Conservation (phyloP, 2,797 vertebrate genomes). For the Anolis apletophallus region DNA sequence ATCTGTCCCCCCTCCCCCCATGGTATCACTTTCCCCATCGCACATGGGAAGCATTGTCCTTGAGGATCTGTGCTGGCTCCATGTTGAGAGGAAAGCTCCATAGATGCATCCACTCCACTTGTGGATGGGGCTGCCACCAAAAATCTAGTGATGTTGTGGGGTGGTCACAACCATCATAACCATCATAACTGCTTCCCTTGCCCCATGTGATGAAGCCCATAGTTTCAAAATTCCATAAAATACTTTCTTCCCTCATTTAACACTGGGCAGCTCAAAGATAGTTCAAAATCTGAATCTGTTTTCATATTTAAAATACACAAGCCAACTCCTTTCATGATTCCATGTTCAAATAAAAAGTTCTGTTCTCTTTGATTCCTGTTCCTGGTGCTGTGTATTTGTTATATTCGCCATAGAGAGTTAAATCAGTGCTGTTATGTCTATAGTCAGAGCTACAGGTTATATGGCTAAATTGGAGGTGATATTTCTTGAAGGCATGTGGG, state of each 20-base stretch:
- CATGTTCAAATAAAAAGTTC: constrained; percentile 31
- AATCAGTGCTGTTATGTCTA: constrained; percentile 16
- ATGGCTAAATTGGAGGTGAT: background rate
- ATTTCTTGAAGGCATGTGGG: background rate
- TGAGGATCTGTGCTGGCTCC: too few relatives aligned
- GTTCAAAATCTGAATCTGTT: constrained; percentile 34
- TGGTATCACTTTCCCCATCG: too few relatives aligned
- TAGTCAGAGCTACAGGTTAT: constrained; percentile 17
- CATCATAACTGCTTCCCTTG: too few relatives aligned
- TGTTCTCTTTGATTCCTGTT: constrained; percentile 38
- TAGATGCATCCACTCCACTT: too few relatives aligned
- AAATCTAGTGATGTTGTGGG: too few relatives aligned
- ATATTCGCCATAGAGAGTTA: constrained; percentile 18
- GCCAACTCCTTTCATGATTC: constrained; percentile 45
- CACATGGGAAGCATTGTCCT: too few relatives aligned
- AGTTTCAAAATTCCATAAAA: background rate
- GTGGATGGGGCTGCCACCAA: too few relatives aligned
- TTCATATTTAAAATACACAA: constrained; percentile 40
- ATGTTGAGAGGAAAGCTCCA: too few relatives aligned
- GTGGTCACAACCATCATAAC: too few relatives aligned
- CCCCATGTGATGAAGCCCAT: too few relatives aligned
- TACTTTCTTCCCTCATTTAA: background rate
- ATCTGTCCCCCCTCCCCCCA: too few relatives aligned
- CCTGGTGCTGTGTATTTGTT: background rate
- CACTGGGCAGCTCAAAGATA: background rate